Percentiles rank a stretch among this genome's conserved stretches.
phyloP scores from a whole-genome alignment of 2,797 vertebrate species.

The Falco naumanni region DNA sequence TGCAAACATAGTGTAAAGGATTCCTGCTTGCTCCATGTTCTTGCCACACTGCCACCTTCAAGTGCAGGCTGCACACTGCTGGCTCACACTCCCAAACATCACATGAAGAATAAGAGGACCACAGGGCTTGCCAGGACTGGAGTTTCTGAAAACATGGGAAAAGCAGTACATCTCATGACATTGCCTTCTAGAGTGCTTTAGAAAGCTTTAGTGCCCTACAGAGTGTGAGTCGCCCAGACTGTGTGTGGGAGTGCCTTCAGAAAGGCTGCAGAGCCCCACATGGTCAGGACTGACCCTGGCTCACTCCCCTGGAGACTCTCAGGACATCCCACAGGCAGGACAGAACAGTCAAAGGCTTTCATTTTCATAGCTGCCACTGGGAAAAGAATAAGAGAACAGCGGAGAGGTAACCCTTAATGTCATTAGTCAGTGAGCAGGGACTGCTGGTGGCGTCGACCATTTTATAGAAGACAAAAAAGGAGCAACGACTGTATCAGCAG shows the following conservation, averaged over 20 bases:
- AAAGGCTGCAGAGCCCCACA: background rate
- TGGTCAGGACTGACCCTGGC: fast-evolving
- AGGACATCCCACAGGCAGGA: background rate
- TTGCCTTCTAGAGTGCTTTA: background rate
- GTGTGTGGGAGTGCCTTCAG: background rate
- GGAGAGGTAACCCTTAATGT: background rate
- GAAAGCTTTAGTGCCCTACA: background rate
- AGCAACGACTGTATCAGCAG: background rate
- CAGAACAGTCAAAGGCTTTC: background rate
- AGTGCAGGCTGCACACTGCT: background rate
- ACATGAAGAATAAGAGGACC: background rate
- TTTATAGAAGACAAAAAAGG: background rate
- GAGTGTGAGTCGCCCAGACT: background rate
- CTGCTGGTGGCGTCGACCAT: background rate
- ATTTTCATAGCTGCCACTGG: background rate
- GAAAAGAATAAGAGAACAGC: background rate
- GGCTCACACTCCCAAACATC: background rate
- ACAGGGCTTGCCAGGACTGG: background rate
- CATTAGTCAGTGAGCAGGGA: background rate
- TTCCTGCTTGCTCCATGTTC: background rate
- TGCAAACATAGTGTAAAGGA: background rate
- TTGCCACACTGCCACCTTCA: background rate
- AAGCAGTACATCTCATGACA: background rate
- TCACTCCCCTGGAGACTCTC: background rate
- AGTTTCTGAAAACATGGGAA: background rate